Evolutionary conservation across 2,797 vertebrate genomes (phyloP).

Genomic region (Microcaecilia unicolor): DNA sequence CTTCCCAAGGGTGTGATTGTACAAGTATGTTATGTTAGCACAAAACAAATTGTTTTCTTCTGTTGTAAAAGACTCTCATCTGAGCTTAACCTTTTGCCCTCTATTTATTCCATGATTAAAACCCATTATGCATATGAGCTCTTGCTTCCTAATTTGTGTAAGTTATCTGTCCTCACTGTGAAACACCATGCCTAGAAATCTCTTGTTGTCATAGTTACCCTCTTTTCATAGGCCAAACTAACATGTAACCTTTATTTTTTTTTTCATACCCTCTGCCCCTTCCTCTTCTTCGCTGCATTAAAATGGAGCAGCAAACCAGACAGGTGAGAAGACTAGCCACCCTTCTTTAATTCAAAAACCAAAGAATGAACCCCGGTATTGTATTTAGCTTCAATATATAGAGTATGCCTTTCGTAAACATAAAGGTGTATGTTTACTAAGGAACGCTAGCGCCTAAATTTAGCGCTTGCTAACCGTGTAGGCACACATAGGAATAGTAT

Average conservation of each 20-base stretch:
- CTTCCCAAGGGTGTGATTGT: slow-evolving; percentile 29
- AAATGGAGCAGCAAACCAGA: slow-evolving; percentile 98
- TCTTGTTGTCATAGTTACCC: slow-evolving; percentile 34
- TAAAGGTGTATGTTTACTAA: too few relatives aligned
- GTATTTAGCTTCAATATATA: too few relatives aligned
- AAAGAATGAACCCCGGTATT: too few relatives aligned
- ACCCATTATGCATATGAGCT: slow-evolving; percentile 18
- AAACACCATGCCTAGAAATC: slow-evolving; percentile 18
- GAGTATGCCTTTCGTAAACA: too few relatives aligned
- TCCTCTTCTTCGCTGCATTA: slow-evolving; percentile 69
- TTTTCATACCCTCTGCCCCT: too few relatives aligned
- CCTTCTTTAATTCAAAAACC: too few relatives aligned
- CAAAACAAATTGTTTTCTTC: slow-evolving; percentile 23
- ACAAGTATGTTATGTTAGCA: slow-evolving; percentile 31
- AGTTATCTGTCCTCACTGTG: slow-evolving; percentile 13
- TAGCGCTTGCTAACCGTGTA: too few relatives aligned
- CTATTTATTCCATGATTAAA: slow-evolving; percentile 15
- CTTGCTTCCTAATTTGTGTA: slow-evolving; percentile 27
- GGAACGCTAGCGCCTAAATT: too few relatives aligned
- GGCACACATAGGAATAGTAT: too few relatives aligned
- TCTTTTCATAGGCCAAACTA: slow-evolving; percentile 55
- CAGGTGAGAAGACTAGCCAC: slow-evolving; percentile 86
- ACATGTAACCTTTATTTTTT: slow-evolving; percentile 63
- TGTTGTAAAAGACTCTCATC: slow-evolving; percentile 3
- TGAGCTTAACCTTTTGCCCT: slow-evolving; percentile 1